Evolutionary conservation across 2,888 invertebrate genomes (phyloP), one percentile per base, ranked within the genome.

Genomic region (Stegana nigrithorax): DNA sequence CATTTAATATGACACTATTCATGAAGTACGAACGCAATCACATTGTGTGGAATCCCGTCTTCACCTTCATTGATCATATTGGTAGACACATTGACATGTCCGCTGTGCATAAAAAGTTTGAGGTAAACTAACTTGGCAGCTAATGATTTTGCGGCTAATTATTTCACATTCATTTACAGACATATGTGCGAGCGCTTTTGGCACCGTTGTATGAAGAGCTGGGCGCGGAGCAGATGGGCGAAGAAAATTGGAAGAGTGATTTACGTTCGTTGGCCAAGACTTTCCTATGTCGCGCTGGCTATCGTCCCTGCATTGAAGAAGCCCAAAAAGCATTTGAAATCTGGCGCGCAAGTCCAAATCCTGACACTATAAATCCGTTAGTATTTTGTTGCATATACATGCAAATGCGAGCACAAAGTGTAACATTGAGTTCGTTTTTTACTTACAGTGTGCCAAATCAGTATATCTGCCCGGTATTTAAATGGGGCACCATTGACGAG

Each of bases 341-440:
- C 71, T 95, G 95, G 94, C 91, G 93, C 89, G 88, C 89, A 50
- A 89, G 88, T 19, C 88, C 89, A 39, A 89, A 91, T 73, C 93
- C 93, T 5, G 92, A 93, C 83, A 91, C 90, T 75, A 91, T 92
- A 70, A 93, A 92, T 82, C 93, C 93, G 94, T 94, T 83, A 89
- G 91, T 89, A 69, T 29, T 25, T 8, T 29, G n/a, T n/a, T n/a
- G 12, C 7, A 32, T 32, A 32, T 32, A 12, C 7, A 8, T 32
- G 7, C 6, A 32, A 12, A 12, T 6, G 12, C 7, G 12, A 32
- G 32, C 32, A 10, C 7, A n/a, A 17, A n/a, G 5, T n/a, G 14
- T 42, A 17, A 21, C 19, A 19, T 17, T 45, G 23, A 19, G 23
- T 23, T 53, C 58, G n/a, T 58, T 59, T 19, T 32, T 10, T 36